phyloP scores from a whole-genome alignment of 2,797 vertebrate species.

The Smutsia temminckii region DNA sequence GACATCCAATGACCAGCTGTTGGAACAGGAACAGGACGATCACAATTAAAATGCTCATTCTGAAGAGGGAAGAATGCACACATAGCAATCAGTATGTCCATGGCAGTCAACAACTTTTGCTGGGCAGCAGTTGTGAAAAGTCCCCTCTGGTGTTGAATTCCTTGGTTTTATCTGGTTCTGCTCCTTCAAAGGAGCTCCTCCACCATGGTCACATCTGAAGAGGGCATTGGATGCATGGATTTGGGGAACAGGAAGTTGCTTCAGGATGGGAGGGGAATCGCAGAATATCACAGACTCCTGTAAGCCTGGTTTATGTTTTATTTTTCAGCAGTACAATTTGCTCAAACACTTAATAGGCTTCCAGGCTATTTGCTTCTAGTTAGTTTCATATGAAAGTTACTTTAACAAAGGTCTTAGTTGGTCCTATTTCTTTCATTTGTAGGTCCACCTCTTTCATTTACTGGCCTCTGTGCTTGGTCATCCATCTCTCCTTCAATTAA shows the following conservation, averaged over 20 bases:
- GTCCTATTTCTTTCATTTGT: background rate
- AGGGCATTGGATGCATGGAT: background rate
- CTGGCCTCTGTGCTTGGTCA: background rate
- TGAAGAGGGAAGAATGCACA: background rate
- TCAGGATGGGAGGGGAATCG: background rate
- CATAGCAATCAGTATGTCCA: too few relatives aligned
- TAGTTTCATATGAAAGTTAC: background rate
- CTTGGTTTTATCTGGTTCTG: background rate
- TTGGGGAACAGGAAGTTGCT: background rate
- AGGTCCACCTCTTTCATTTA: background rate
- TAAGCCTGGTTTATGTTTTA: background rate
- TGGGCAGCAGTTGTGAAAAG: background rate
- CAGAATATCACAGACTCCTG: background rate
- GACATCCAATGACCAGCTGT: background rate
- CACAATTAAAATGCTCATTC: background rate
- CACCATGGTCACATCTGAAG: background rate
- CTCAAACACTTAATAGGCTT: background rate
- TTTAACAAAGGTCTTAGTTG: background rate
- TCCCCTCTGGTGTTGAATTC: background rate
- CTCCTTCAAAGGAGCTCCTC: background rate
- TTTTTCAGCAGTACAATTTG: background rate
- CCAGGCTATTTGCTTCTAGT: background rate
- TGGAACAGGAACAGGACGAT: background rate
- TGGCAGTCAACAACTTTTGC: background rate
- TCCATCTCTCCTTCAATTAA: background rate